Percentiles rank a stretch among this genome's conserved stretches.
phyloP scores from a whole-genome alignment of 2,797 vertebrate genomes.

The Psittacula echo region DNA sequence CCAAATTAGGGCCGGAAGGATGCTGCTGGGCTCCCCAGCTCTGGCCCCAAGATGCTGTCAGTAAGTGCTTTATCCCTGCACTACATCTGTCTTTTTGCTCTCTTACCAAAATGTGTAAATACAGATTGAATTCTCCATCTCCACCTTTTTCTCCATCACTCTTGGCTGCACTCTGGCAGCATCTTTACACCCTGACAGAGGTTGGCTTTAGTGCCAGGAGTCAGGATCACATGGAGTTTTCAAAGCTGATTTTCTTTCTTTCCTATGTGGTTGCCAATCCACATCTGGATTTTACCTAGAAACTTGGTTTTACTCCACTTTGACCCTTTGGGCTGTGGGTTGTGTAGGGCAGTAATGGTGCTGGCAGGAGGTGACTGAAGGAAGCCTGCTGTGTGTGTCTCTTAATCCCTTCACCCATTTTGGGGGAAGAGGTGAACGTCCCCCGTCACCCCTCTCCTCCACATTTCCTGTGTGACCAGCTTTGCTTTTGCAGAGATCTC shows the following conservation, averaged over 20 bases:
- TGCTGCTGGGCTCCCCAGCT: not conserved
- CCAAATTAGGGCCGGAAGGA: not conserved
- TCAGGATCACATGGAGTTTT: not conserved
- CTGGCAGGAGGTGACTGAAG: not conserved
- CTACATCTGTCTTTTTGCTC: not conserved
- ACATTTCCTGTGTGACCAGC: accelerated
- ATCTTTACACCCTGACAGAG: not conserved
- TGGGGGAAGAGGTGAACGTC: not conserved
- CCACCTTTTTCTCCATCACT: not conserved
- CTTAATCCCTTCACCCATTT: not conserved
- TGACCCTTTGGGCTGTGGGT: not conserved
- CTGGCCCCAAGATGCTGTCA: not conserved
- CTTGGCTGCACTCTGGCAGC: not conserved
- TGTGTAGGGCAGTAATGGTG: not conserved
- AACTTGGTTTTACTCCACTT: not conserved
- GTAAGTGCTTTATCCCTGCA: not conserved
- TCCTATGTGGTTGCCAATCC: not conserved
- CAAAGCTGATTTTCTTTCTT: not conserved
- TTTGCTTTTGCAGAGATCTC: conserved; percentile 88
- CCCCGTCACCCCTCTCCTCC: not conserved
- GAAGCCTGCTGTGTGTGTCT: not conserved
- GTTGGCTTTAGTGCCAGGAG: not conserved
- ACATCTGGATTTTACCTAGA: not conserved
- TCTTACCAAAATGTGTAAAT: not conserved
- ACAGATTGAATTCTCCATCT: not conserved